These are phyloP conservation scores for Tokudaia muenninki DNA, from an alignment of 2,797 vertebrate genomes.

Conservation along the genomic window DNA sequence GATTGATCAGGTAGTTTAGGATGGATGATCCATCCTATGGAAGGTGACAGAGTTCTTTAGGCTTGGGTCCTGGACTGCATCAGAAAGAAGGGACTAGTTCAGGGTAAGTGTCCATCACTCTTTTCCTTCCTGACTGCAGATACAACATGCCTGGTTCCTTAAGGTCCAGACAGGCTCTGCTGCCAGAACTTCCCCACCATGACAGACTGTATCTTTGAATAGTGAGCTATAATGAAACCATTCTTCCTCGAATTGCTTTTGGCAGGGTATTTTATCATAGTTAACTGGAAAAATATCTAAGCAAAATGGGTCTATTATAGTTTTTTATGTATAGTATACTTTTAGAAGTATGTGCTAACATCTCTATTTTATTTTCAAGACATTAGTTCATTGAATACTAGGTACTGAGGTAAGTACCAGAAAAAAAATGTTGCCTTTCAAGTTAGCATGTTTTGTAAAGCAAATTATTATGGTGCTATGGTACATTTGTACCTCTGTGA, in stretches of 20 bases:
- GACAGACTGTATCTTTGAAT: background rate
- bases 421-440: conserved; percentile 16
- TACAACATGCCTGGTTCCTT: background rate
- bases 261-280: background rate
- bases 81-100: background rate
- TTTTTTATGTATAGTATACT: background rate
- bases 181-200: background rate
- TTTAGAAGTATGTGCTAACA: background rate
- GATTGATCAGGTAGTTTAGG: background rate
- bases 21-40: background rate
- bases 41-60: background rate
- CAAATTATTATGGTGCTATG: background rate
- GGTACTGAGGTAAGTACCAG: background rate
- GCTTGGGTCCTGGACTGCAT: background rate
- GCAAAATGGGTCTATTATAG: background rate
- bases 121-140: background rate
- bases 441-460: conserved; percentile 39
- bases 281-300: background rate
- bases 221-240: background rate
- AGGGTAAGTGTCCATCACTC: background rate
- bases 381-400: conserved; percentile 19
- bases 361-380: conserved; percentile 52
- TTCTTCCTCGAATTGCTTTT: background rate
- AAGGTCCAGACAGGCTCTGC: background rate
- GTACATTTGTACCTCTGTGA: background rate